Evolutionary conservation across 1,140 invertebrate species (phyloP).

Genomic region (Papilio aristodemus): DNA sequence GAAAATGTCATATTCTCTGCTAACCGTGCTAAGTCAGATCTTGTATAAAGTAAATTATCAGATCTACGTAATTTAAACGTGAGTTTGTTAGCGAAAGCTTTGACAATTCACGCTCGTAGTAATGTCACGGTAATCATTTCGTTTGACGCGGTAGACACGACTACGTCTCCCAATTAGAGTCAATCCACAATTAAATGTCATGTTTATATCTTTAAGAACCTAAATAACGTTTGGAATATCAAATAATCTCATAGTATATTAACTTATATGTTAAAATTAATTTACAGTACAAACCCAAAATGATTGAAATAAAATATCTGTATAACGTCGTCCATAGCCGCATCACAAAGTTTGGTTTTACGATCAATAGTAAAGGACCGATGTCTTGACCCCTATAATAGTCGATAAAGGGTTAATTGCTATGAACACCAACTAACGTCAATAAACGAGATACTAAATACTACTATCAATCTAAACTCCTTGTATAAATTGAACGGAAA

Average conservation of each 20-base stretch:
- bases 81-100: not conserved
- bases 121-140: conserved; percentile 16
- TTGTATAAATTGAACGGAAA: conserved; percentile 14
- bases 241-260: too few species aligned
- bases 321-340: not conserved
- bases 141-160: conserved; percentile 6
- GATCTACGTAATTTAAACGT: too few species aligned
- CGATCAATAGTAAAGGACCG: not conserved
- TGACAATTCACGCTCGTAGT: conserved; percentile 12
- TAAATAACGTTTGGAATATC: not conserved
- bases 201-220: not conserved
- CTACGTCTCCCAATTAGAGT: conserved; percentile 7
- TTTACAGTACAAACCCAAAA: not conserved
- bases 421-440: conserved; percentile 1
- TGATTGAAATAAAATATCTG: not conserved
- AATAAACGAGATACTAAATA: conserved; percentile 21
- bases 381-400: conserved; percentile 7
- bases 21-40: too few species aligned
- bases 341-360: not conserved
- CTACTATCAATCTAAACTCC: conserved; percentile 18
- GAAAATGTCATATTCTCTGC: too few species aligned
- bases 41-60: too few species aligned
- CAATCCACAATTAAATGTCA: not conserved
- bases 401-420: conserved; percentile 13
- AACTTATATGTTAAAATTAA: not conserved